Percentiles rank a stretch among this genome's conserved stretches.
phyloP scores from a whole-genome alignment of 2,797 vertebrate genomes.

The Prionace glauca region DNA sequence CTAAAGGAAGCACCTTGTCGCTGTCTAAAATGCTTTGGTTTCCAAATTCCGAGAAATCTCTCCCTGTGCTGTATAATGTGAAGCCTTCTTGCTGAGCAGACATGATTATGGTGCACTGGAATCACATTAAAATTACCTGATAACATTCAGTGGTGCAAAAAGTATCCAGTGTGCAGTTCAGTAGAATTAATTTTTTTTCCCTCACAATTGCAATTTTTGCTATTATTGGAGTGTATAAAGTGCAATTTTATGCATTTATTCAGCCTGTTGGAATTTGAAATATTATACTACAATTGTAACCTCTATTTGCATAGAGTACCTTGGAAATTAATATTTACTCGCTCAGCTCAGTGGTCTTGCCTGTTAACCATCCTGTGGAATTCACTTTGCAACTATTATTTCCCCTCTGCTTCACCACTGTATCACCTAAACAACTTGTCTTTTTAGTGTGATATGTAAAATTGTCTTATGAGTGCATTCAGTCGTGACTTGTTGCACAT shows the following conservation, averaged over 20 bases:
- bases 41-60: not conserved
- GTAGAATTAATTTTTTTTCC: not conserved
- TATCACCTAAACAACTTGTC: too few relatives aligned
- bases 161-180: not conserved
- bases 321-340: too few relatives aligned
- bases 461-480: too few relatives aligned
- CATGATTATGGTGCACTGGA: constrained; percentile 9
- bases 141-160: not conserved
- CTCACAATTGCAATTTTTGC: not conserved
- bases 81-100: not conserved
- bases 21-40: not conserved
- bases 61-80: not conserved
- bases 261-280: too few relatives aligned
- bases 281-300: too few relatives aligned
- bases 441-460: too few relatives aligned
- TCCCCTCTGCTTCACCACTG: not conserved
- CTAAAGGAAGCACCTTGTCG: not conserved
- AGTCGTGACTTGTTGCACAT: too few relatives aligned
- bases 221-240: not conserved
- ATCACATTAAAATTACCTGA: not conserved
- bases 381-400: too few relatives aligned
- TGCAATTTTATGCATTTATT: too few relatives aligned
- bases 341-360: too few relatives aligned
- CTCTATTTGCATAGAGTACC: too few relatives aligned
- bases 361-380: too few relatives aligned